Evolutionary conservation across 2,888 invertebrate genomes (phyloP).

Genomic region (Agapetus fuscipes): DNA sequence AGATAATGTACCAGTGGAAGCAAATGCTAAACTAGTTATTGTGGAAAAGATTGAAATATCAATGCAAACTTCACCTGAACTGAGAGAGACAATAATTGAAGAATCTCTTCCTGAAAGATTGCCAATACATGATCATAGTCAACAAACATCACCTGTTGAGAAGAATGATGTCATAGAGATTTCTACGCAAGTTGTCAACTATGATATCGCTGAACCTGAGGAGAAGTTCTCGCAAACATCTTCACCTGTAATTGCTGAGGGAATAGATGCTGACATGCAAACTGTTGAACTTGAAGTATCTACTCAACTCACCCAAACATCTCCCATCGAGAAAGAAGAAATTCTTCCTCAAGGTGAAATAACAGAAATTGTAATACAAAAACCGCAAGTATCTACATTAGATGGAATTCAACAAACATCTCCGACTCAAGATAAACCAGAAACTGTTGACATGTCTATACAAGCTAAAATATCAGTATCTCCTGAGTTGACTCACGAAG

Average conservation of each 20-base stretch:
- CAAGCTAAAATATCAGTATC: constrained; percentile 26
- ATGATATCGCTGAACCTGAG: constrained; percentile 32
- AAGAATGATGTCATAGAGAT: constrained; percentile 35
- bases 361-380: constrained; percentile 32
- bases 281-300: constrained; percentile 33
- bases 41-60: constrained; percentile 36
- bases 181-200: constrained; percentile 42
- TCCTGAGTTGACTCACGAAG: constrained; percentile 17
- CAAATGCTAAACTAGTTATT: constrained; percentile 20
- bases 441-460: constrained; percentile 25
- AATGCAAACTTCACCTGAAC: constrained; percentile 38
- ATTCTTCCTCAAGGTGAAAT: constrained; percentile 32
- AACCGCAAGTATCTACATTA: constrained; percentile 26
- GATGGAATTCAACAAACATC: constrained; percentile 24
- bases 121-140: constrained; percentile 16
- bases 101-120: constrained; percentile 23
- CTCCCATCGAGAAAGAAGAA: constrained; percentile 2
- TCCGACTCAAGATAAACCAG: constrained; percentile 7
- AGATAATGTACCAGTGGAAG: constrained; percentile 25
- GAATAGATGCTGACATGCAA: constrained; percentile 32
- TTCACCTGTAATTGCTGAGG: constrained; percentile 28
- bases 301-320: constrained; percentile 23
- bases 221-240: constrained; percentile 45
- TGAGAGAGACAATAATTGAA: constrained; percentile 31
- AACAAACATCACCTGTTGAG: constrained; percentile 19